Conservation (phyloP, 2,888 invertebrate genomes). For the Spicauda simplicius region DNA sequence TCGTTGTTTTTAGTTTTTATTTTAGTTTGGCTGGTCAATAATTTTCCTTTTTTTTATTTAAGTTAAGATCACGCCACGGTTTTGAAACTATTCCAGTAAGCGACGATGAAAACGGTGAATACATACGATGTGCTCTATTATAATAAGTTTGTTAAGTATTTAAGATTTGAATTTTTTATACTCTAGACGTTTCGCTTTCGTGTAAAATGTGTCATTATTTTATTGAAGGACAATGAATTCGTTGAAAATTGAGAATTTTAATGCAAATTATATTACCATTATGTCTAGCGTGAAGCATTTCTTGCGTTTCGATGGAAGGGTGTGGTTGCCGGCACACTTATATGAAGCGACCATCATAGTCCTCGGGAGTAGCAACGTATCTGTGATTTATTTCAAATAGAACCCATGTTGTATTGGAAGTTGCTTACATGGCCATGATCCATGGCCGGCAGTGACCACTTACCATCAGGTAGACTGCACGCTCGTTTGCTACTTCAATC, state of each 20-base stretch:
- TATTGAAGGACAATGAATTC: background rate
- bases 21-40: constrained; percentile 56
- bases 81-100: constrained; percentile 11
- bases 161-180: constrained; percentile 11
- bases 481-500: no score
- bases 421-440: no score
- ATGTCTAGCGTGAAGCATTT: no score
- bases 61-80: constrained; percentile 26
- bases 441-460: no score
- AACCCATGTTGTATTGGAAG: no score
- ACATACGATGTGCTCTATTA: constrained; percentile 13
- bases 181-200: background rate
- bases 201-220: background rate
- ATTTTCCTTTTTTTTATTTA: constrained; percentile 43
- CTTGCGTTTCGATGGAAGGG: no score
- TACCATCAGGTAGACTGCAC: no score
- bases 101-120: constrained; percentile 20
- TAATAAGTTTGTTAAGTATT: constrained; percentile 17
- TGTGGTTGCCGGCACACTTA: no score
- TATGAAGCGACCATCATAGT: no score
- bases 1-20: constrained; percentile 70
- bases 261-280: no score
- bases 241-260: background rate
- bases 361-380: no score
- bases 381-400: no score